A percentile compares a stretch with the other conserved stretches of the same genome.
Evolutionary conservation across 2,888 invertebrate species (phyloP).

Genomic region (Tetranychus truncatus): DNA sequence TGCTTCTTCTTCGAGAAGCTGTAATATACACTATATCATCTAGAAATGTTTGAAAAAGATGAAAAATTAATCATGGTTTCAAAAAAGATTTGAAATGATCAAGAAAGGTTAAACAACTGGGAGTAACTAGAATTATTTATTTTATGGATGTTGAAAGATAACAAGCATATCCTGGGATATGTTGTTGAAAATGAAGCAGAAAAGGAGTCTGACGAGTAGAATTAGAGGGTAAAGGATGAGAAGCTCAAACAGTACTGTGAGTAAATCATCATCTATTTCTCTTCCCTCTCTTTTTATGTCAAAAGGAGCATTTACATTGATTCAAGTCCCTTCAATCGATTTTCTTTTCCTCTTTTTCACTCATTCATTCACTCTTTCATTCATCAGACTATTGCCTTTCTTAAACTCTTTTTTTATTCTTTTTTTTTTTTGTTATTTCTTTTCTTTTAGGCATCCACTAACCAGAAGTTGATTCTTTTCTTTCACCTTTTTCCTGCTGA

Average conservation of each 20-base stretch:
- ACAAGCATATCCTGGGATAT: neutral
- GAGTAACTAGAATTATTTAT: neutral
- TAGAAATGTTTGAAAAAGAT: neutral
- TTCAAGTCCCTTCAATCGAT: neutral
- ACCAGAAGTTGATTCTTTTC: neutral
- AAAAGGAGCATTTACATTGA: neutral
- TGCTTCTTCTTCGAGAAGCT: neutral
- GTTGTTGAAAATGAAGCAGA: neutral
- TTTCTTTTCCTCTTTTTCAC: neutral
- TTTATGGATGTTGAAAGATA: neutral
- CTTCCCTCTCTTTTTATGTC: neutral
- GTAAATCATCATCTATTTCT: neutral
- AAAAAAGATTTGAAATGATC: too few relatives aligned
- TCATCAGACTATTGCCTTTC: neutral
- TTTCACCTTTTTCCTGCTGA: neutral
- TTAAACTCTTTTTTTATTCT: neutral
- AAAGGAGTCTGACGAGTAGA: neutral
- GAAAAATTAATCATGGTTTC: neutral
- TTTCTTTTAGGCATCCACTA: too few relatives aligned
- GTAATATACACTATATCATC: neutral
- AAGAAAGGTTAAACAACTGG: too few relatives aligned
- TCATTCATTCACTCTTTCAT: neutral
- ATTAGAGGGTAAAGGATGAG: neutral
- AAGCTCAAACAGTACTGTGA: neutral
- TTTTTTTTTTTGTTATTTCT: too few relatives aligned